Evolutionary conservation across 2,113 vertebrate species (phyloP).

Genomic region (Hydropotes inermis): DNA sequence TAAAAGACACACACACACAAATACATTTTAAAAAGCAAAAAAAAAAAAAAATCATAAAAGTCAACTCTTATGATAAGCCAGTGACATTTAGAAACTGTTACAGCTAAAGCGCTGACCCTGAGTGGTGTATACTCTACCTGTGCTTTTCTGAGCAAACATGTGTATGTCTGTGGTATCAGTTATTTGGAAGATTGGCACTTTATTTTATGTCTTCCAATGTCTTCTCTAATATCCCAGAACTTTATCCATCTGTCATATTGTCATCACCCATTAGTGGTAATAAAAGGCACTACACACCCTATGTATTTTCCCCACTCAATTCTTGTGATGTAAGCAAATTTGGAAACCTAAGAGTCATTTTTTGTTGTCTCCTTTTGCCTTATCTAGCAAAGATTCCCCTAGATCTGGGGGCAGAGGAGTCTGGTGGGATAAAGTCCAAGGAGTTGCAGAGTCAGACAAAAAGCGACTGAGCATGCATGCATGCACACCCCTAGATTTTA

Average conservation of each 20-base stretch:
- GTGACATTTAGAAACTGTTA: neutral
- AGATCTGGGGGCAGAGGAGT: neutral
- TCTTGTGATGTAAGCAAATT: neutral
- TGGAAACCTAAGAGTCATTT: neutral
- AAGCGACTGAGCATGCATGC: fast-evolving
- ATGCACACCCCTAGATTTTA: neutral
- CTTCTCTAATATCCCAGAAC: neutral
- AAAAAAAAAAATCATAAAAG: neutral
- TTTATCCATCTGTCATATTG: neutral
- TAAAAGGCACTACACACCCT: neutral
- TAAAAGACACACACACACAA: neutral
- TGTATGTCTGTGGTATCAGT: neutral
- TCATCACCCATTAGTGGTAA: neutral
- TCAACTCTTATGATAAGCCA: neutral
- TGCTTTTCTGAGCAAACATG: neutral
- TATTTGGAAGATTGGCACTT: neutral
- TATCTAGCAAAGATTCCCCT: neutral
- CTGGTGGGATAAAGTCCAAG: neutral
- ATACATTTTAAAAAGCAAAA: neutral
- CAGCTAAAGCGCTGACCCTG: fast-evolving
- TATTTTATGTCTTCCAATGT: neutral
- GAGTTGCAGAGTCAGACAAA: neutral
- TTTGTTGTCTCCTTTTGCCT: neutral
- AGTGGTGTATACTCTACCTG: neutral
- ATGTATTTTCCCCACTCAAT: neutral